Base-by-base conservation (phyloP, 2,797 vertebrate genomes). In the Danio choprae region DNA sequence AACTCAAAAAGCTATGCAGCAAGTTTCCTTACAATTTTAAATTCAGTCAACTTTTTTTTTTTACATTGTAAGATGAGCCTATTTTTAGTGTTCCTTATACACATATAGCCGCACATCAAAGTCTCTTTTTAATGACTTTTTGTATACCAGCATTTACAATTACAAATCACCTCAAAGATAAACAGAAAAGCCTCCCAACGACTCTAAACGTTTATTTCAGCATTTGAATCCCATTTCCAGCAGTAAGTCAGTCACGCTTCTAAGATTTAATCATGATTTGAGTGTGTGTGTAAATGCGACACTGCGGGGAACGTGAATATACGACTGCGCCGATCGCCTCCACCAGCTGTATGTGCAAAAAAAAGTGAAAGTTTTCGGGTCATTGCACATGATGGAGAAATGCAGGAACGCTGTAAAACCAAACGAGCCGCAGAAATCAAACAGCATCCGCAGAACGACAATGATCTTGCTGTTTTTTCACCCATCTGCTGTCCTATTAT, bases 181-280 rank as follows among this genome's bases (percentile, higher is more conserved):
- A 22, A 75, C 48, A 3, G 40, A 7, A 43, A 18, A n/a, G 5
- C 38, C 41, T 44, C 13, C n/a, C 38, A n/a, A 22, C n/a, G 12
- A n/a, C 20, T 10, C 20, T 29, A 41, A 38, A 43, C 4, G 4
- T 58, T 60, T 68, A 46, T 77, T 22, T 44, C 55, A 29, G 16
- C 15, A 44, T 67, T 68, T n/a, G 63, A 62, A 38, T 36, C 20
- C 22, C 63, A 58, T 77, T 77, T 58, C 13, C 20, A 46, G 50
- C 51, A 46, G 40, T 38, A 48, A 59, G 63, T 38, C 75, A 8
- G 64, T 69, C 75, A 77, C 22, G 63, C 40, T 48, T 68, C 41
- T 77, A 18, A 77, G 75, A 77, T 77, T 77, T 77, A 77, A 77
- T 77, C 64, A 77, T 46, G 75, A 77, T 77, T 48, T 68, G 75